Evolutionary conservation across 2,888 invertebrate species (phyloP), one percentile per base, ranked within the genome.

Genomic region (Muschampia plurimacula): DNA sequence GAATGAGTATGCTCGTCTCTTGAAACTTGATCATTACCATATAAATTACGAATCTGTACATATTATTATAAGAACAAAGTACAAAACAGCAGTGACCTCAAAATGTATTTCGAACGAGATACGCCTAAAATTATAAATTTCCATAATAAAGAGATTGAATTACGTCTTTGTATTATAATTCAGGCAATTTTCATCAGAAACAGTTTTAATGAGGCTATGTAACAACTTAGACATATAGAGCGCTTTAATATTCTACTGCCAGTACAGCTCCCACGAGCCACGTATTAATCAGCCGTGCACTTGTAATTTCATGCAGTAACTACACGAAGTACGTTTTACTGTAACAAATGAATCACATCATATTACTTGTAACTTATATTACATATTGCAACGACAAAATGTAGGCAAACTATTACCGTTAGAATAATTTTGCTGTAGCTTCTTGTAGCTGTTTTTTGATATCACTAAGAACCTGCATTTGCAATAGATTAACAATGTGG

Each of bases 221-320:
- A 52, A 52, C 15, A 8, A 52, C 15, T 15, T 6, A 15, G 6
- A 52, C 15, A n/a, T 12, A 44, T 44, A 49, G 49, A 49, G 52
- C 15, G 52, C 52, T 49, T 49, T n/a, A 52, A 1, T 52, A 52
- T 15, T 52, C 49, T 52, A 46, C 10, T 46, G 49, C 49, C n/a
- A 49, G 49, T 5, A n/a, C 49, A 49, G 49, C n/a, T n/a, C 49
- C 49, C 49, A n/a, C 49, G 49, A 49, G n/a, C n/a, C 49, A 49
- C 49, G 9, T 49, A 49, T 49, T 49, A 49, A 49, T 49, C 49
- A 49, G n/a, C 13, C 49, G n/a, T 49, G 49, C 49, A 49, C 49
- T 49, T 49, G 9, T n/a, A n/a, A 49, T 49, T n/a, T n/a, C 46
- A 49, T 49, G 49, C n/a, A 49, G 49, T n/a, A 13, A 3, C n/a